Evolutionary conservation across 2,797 vertebrate species (phyloP).

Genomic region (Emys orbicularis): DNA sequence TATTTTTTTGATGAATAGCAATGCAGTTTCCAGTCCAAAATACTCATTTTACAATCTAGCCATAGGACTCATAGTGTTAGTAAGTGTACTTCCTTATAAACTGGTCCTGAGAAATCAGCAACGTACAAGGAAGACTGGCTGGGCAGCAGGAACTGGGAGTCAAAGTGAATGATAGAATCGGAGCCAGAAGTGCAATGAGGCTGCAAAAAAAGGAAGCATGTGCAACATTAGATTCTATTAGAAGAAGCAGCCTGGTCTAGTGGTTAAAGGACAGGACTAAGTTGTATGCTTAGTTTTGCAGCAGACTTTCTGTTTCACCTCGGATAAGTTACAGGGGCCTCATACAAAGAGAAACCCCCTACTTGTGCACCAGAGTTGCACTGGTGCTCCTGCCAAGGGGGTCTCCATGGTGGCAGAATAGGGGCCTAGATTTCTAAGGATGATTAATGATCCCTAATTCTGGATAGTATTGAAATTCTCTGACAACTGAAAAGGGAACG

Average conservation of each 20-base stretch:
- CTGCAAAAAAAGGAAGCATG: neutral
- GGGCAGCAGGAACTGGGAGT: constrained; percentile 21
- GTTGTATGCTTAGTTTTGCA: neutral
- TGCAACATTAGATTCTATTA: accelerated
- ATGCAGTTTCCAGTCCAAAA: neutral
- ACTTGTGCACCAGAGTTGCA: neutral
- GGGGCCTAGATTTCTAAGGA: neutral
- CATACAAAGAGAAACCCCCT: neutral
- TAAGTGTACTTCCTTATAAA: constrained; percentile 15
- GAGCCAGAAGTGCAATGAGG: neutral
- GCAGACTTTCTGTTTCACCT: neutral
- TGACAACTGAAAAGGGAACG: accelerated
- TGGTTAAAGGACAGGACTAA: neutral
- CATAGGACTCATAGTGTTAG: neutral
- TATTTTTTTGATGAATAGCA: accelerated
- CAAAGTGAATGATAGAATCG: constrained; percentile 17
- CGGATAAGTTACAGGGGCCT: neutral
- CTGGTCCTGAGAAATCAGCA: constrained; percentile 31
- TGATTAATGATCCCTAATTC: neutral
- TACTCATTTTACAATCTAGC: neutral
- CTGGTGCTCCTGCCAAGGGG: accelerated
- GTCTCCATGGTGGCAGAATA: neutral
- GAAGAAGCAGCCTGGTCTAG: accelerated
- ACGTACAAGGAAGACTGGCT: neutral
- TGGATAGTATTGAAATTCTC: accelerated